phyloP scores from a whole-genome alignment of 1,140 invertebrate species.

The Liolophura sinensis region DNA sequence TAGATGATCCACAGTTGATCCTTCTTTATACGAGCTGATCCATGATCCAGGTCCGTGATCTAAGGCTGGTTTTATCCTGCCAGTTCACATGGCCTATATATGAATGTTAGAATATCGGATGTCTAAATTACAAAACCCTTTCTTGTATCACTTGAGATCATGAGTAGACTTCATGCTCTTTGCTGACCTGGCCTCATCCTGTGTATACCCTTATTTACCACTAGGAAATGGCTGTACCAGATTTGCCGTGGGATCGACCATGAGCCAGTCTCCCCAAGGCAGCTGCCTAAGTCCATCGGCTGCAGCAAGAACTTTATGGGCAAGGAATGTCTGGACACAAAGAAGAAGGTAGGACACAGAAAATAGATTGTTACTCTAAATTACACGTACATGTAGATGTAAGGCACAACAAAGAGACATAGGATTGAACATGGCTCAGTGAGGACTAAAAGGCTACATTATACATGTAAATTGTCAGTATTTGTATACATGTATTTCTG shows the following conservation, averaged over 20 bases:
- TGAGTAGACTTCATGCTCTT: background rate
- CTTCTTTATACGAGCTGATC: background rate
- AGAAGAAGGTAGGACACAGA: constrained; percentile 66
- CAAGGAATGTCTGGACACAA: constrained; percentile 72
- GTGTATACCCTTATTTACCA: background rate
- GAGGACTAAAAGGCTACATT: background rate
- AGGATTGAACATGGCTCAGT: background rate
- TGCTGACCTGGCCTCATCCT: background rate
- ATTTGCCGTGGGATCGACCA: constrained; percentile 85
- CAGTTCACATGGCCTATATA: background rate
- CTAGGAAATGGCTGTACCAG: constrained; percentile 71
- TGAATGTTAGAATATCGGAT: constrained; percentile 38
- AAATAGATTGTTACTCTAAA: background rate
- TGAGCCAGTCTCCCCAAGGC: constrained; percentile 80
- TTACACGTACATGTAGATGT: background rate
- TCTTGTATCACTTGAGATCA: background rate
- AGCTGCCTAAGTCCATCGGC: constrained; percentile 90
- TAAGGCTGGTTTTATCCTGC: constrained; percentile 9
- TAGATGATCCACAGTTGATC: background rate
- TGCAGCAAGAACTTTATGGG: constrained; percentile 94
- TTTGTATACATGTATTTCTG: background rate
- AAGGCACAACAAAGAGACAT: background rate
- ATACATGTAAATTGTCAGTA: background rate
- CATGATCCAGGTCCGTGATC: background rate
- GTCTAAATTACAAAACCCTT: too few relatives aligned